Base-by-base conservation (phyloP, 2,113 vertebrate species). In the Lamprologus tigripictilis region DNA sequence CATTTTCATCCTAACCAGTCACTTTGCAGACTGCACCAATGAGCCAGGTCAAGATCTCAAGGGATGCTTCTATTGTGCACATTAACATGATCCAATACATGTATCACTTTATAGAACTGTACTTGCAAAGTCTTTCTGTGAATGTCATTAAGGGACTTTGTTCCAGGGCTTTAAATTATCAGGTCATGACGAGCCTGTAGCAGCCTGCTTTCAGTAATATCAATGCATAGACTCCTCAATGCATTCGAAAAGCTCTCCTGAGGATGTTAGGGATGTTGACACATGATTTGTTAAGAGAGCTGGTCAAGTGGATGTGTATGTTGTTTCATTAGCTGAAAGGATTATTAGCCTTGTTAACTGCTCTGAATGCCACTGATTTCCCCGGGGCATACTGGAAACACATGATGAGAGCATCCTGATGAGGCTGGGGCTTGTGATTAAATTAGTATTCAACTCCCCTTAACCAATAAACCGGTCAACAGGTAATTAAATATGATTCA, bases 301-400 rank as follows among this genome's bases (percentile, higher is more conserved):
- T 35, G 47, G 82, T 85, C 87, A 86, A 78, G 80, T 92, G 58
- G 37, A 63, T 53, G 76, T 33, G 51, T 5, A 3, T 63, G 79
- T 66, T 6, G 19, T 86, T 92, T 87, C 49, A 92, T 86, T 88
- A 91, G 63, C 80, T 68, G n/a, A 79, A 78, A 21, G 78, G 80
- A 83, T 91, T 89, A 92, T 90, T 87, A 88, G 80, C 35, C 66
- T 47, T 13, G 55, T 86, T 94, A 87, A 82, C 33, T 61, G 58
- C 61, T 66, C 26, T 53, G 68, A 94, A 93, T 89, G 84, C 37
- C 84, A 82, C 42, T 90, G 84, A 95, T 95, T 95, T 95, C 95
- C 93, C 91, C 5, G 10, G 83, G 84, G 89, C 88, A 85, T 21
- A 2, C 85, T 81, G 40, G 78, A 54, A 89, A 68, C 33, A 66